phyloP scores from a whole-genome alignment of 2,888 invertebrate genomes.

The Drosophila neotestacea region DNA sequence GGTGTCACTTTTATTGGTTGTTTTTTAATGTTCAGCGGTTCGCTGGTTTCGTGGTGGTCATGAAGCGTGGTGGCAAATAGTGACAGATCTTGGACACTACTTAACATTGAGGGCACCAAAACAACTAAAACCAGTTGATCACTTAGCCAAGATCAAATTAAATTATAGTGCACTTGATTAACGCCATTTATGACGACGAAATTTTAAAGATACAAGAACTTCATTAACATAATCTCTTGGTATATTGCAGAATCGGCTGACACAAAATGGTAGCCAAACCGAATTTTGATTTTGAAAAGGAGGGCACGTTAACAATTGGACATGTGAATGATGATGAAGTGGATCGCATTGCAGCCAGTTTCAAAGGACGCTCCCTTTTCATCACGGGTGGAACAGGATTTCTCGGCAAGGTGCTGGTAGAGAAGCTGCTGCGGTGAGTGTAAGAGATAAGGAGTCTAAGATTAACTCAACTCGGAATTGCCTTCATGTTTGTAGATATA shows the following conservation, averaged over 20 bases:
- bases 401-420: conserved; percentile 85
- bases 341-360: conserved; percentile 84
- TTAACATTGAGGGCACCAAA: conserved; percentile 41
- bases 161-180: conserved; percentile 72
- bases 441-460: not conserved
- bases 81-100: conserved; percentile 29
- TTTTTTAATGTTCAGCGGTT: conserved; percentile 24
- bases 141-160: conserved; percentile 68
- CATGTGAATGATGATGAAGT: conserved; percentile 76
- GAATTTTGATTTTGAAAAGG: conserved; percentile 79
- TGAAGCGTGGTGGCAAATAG: conserved; percentile 20
- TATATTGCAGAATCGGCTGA: conserved; percentile 26
- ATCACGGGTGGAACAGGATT: conserved; percentile 86
- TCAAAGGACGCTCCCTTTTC: conserved; percentile 82
- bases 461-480: not conserved
- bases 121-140: conserved; percentile 47
- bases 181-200: conserved; percentile 37
- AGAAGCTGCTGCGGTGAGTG: conserved; percentile 84
- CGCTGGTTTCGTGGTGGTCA: conserved; percentile 28
- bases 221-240: not conserved
- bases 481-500: too few relatives aligned
- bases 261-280: conserved; percentile 78
- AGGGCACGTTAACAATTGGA: conserved; percentile 71
- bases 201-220: not conserved
- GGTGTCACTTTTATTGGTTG: conserved; percentile 54